Base-by-base conservation (phyloP, 2,113 vertebrate genomes). In the Trematocara unimaculatum region DNA sequence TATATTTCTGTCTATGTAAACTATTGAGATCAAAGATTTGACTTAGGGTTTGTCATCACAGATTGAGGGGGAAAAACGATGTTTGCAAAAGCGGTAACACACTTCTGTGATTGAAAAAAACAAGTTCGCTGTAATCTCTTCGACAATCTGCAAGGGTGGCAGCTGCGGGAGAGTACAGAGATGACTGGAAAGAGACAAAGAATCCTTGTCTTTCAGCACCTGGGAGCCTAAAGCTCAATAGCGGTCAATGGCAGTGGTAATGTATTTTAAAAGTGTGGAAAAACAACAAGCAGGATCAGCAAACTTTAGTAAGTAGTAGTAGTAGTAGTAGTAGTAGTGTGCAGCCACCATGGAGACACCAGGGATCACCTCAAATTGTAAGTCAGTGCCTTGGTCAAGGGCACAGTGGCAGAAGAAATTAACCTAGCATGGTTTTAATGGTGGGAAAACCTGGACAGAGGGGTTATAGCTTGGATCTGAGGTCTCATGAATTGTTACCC, bases 121-220 rank as follows among this genome's bases (percentile, higher is more conserved):
- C 26, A 81, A 53, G 81, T 5, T 33, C 4, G 51, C 70, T 90
- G 56, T 85, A 40, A 91, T 91, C 74, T 81, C 80, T 88, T 81
- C 12, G 6, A 80, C 67, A 87, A 90, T 88, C 60, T 83, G 38
- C 82, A 77, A 84, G 51, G 18, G 13, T 64, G 72, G 72, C 82
- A 77, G 58, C 8, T 18, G 26, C 12, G 15, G 45, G 45, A 77
- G 45, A 77, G 72, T n/a, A 13, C 45, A 51, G 72, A 51, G 72
- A 51, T 77, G 45, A 77, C 45, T 51, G 17, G 45, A 51, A 51
- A 77, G 26, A 26, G 70, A 49, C 70, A 77, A 77, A 12, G 15
- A 29, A 45, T 42, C 64, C 23, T 45, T 47, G 17, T 49, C 26
- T 33, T 77, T 77, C 26, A 33, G 45, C 72, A 77, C 45, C 26